These are phyloP conservation scores for Pungitius pungitius DNA, from an alignment of 2,113 vertebrate species.

Conservation along the genomic window DNA sequence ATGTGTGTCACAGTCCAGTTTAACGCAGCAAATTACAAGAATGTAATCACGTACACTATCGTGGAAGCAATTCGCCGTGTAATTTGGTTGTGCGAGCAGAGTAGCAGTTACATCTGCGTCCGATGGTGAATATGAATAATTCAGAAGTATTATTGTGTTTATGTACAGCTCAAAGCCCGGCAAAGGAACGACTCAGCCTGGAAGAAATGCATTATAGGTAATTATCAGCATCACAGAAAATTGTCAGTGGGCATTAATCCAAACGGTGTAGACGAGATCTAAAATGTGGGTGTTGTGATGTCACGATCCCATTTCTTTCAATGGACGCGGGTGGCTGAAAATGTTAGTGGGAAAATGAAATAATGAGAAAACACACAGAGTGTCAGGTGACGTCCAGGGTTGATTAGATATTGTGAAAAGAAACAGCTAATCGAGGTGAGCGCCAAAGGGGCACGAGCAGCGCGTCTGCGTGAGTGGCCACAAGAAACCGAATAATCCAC, in stretches of 20 bases:
- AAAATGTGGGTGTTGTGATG: slow-evolving; percentile 45
- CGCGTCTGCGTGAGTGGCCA: slow-evolving; percentile 24
- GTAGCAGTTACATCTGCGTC: neutral
- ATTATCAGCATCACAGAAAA: slow-evolving; percentile 41
- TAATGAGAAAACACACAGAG: slow-evolving; percentile 9
- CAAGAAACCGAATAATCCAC: neutral
- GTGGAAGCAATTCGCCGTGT: slow-evolving; percentile 16
- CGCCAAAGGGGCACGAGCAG: slow-evolving; percentile 29
- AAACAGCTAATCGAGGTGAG: slow-evolving; percentile 52
- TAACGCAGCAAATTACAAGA: neutral
- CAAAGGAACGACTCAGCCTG: neutral
- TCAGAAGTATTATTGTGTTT: slow-evolving; percentile 22
- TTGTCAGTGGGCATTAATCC: slow-evolving; percentile 27
- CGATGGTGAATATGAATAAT: slow-evolving; percentile 28
- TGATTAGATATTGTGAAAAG: slow-evolving; percentile 49
- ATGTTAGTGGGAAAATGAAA: slow-evolving; percentile 26
- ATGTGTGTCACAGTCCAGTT: slow-evolving; percentile 1
- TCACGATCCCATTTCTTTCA: slow-evolving; percentile 45
- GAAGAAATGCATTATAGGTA: slow-evolving; percentile 39
- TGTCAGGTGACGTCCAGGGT: slow-evolving; percentile 15
- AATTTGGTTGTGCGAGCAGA: slow-evolving; percentile 1
- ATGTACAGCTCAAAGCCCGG: slow-evolving; percentile 22
- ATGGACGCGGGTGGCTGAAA: slow-evolving; percentile 21
- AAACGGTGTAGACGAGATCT: slow-evolving; percentile 29
- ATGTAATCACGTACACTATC: neutral